Evolutionary conservation across 2,113 vertebrate species (phyloP), one percentile per base, ranked within the genome.

Genomic region (Phaetusa simplex): DNA sequence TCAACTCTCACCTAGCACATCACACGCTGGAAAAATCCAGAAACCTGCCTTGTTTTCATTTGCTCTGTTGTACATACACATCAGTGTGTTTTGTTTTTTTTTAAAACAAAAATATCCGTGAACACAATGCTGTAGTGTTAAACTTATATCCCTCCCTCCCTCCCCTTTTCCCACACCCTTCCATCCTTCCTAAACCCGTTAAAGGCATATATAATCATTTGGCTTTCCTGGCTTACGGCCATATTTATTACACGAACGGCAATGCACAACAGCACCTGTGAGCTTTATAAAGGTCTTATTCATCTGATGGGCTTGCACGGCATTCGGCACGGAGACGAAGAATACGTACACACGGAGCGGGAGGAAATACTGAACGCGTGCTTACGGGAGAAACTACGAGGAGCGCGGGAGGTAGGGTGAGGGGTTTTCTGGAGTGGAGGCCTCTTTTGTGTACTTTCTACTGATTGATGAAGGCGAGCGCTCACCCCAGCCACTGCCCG

Each of bases 251-350:
- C 94, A 52, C 0, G 14, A 94, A 91, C 64, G 79, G 88, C 69
- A 52, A 80, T 24, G 67, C 79, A 86, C 89, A 96, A 69, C 66
- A 69, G 94, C 94, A 97, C 95, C 95, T 94, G 91, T 87, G 94
- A 90, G 72, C 74, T 92, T 95, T 91, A 96, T 89, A 92, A 95
- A 96, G 77, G 86, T 91, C 81, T 95, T 89, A 95, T 96, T 96
- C 93, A 97, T 94, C 71, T 85, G 90, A 74, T 67, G 88, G 82
- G 24, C 82, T 96, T 38, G 53, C 9, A 20, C 47, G 32, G 89
- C 86, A 16, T n/a, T 92, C 1, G 0, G 62, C n/a, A 7, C 0
- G 8, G 62, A 88, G 76, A 43, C 1, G 4, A 89, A 64, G 55
- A 78, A 49, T 17, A 95, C 1, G 9, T 73, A 74, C 66, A 87